Evolutionary conservation across 2,888 invertebrate genomes (phyloP), one percentile per base, ranked within the genome.

Genomic region (Diaphora mendica): DNA sequence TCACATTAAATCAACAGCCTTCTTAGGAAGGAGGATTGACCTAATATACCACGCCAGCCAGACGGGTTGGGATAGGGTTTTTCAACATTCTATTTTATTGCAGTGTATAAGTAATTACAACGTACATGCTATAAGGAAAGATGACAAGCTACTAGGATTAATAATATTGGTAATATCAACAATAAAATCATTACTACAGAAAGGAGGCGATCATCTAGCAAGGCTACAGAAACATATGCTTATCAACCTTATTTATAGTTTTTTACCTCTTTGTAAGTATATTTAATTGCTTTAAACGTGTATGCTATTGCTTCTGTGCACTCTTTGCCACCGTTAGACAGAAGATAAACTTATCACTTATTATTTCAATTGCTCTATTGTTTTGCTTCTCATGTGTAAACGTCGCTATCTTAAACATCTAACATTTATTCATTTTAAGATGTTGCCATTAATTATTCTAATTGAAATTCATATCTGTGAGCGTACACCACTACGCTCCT

Each of bases 221-320:
- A 64, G 75, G 78, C 48, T 80, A 73, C 5, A 88, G 79, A 79
- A 79, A 71, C 0, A 80, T 20, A 84, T 81, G 68, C 39, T 93
- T 3, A 78, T 93, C 5, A 73, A 81, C n/a, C 85, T 84, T 71
- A 71, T 94, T 7, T 92, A 89, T 67, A 80, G 74, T 51, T 72
- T 90, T 35, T 73, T 94, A 67, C 90, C 90, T 39, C 70, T 89
- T 64, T 89, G 94, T 94, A 82, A 92, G n/a, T n/a, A n/a, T n/a
- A n/a, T n/a, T n/a, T n/a, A n/a, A n/a, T n/a, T n/a, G n/a, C n/a
- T n/a, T n/a, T n/a, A n/a, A n/a, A n/a, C n/a, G n/a, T n/a, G n/a
- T n/a, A n/a, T n/a, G 35, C 4, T 35, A 4, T 17, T 48, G 48
- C 17, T 17, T 39, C 39, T 48, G 20, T 20, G 20, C 48, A 48